Evolutionary conservation across 2,797 vertebrate genomes (phyloP).

Genomic region (Emydoidea blandingii): DNA sequence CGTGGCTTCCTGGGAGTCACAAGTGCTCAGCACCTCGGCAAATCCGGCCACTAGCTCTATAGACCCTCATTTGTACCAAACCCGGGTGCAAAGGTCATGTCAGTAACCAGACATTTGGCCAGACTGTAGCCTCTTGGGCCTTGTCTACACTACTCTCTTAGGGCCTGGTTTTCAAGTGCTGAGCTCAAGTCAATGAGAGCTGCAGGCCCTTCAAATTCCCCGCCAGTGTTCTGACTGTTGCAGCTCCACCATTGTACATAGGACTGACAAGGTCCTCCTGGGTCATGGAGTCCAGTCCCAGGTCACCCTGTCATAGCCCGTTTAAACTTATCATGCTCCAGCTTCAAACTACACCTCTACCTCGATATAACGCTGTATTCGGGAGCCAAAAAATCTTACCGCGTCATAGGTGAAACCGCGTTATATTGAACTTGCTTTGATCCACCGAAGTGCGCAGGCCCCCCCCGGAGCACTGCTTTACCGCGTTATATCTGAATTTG

Average conservation of each 20-base stretch:
- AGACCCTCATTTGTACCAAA: neutral
- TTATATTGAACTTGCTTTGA: too few relatives aligned
- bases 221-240: neutral
- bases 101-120: neutral
- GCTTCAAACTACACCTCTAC: neutral
- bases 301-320: neutral
- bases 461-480: too few relatives aligned
- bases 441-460: too few relatives aligned
- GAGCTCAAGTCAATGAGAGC: neutral
- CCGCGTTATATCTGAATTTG: too few relatives aligned
- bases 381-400: too few relatives aligned
- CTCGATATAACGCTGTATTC: too few relatives aligned
- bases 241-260: neutral
- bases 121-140: neutral
- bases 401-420: too few relatives aligned
- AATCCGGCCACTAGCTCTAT: neutral
- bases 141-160: neutral
- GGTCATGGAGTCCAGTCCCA: neutral
- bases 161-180: neutral
- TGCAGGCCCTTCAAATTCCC: neutral
- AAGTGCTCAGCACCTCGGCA: neutral
- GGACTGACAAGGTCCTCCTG: neutral
- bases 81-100: neutral
- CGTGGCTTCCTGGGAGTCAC: neutral
- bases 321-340: neutral